Base-by-base conservation (phyloP, 2,888 invertebrate species). In the Platynereis dumerilii region DNA sequence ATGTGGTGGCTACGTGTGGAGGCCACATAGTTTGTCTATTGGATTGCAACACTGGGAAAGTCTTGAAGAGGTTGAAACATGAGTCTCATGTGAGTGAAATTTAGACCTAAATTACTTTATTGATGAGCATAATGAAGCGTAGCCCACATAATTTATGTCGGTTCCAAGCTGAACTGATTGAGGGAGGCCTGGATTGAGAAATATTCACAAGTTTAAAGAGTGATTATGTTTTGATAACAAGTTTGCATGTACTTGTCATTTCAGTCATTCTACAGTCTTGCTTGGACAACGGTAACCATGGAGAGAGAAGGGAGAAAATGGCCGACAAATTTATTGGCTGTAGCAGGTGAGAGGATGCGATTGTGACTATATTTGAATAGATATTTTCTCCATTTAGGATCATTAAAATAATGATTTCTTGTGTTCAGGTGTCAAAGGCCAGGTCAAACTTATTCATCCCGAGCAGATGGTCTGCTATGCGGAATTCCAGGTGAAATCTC, bases 1-100 rank as follows among this genome's bases (percentile, higher is more conserved):
- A 80, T n/a, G 67, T 82, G 12, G 79, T 87, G 22, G 87, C 87
- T 1, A 86, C 87, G 0, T 86, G 86, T 76, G 87, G 87, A 20
- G 86, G 86, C 2, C 81, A 85, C 60, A 83, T 81, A 58, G 82
- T 87, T 0, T 87, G 86, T 71, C 77, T 87, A 24, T 84, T 86
- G 28, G 84, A 87, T 73, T 84, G 83, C 52, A 66, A 74, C 42
- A 80, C 81, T 1, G 86, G 85, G 2, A 77, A 79, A 53, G 83
- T 86, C 1, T 75, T 84, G 69, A 80, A 80, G 64, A 79, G 86
- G 55, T 86, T 82, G 72, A 81, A 83, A 64, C 72, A 81, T 22
- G 52, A 56, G 5, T 65, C 52, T 65, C 75, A 73, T 71, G 78
- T 73, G 26, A 66, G 7, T 55, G 24, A 26, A 26, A 27, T n/a